These are phyloP conservation scores for Hypselothyrea guttata DNA, from an alignment of 2,888 invertebrate species.

Conservation along the genomic window DNA sequence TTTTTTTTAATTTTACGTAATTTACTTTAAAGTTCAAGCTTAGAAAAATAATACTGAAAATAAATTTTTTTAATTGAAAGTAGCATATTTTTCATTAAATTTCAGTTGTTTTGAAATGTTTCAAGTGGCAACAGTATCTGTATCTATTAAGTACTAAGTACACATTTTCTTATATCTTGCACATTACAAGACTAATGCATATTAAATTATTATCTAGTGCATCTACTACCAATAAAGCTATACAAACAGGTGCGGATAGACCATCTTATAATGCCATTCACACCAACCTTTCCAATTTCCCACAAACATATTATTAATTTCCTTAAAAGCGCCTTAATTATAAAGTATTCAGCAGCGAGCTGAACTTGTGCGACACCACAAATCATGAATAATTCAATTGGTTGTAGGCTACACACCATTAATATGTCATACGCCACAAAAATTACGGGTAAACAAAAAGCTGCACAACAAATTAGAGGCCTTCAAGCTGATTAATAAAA, in stretches of 20 bases:
- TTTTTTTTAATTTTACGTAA: too few species aligned
- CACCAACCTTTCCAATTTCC: slow-evolving; percentile 11
- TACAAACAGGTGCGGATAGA: too few species aligned
- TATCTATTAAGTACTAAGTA: too few species aligned
- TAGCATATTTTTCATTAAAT: too few species aligned
- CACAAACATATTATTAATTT: slow-evolving; percentile 24
- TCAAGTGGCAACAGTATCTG: too few species aligned
- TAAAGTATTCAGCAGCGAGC: slow-evolving; percentile 31
- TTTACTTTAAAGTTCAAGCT: too few species aligned
- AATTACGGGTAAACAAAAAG: slow-evolving; percentile 28
- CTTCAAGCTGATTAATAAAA: slow-evolving; percentile 31
- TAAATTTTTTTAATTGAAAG: too few species aligned
- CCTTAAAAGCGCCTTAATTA: slow-evolving; percentile 52
- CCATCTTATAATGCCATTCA: slow-evolving; percentile 1
- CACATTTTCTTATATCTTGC: too few species aligned
- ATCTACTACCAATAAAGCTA: too few species aligned
- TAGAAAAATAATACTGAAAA: too few species aligned
- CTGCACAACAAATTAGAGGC: slow-evolving; percentile 40
- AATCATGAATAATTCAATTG: slow-evolving; percentile 54
- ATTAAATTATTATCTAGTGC: slow-evolving; percentile 16
- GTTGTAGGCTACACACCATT: slow-evolving; percentile 27
- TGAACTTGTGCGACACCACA: slow-evolving; percentile 26
- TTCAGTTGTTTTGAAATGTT: too few species aligned
- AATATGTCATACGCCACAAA: slow-evolving; percentile 32
- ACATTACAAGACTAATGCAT: background rate